These are phyloP conservation scores for Pagrus major DNA, from an alignment of 2,113 vertebrate species.

Conservation along the genomic window DNA sequence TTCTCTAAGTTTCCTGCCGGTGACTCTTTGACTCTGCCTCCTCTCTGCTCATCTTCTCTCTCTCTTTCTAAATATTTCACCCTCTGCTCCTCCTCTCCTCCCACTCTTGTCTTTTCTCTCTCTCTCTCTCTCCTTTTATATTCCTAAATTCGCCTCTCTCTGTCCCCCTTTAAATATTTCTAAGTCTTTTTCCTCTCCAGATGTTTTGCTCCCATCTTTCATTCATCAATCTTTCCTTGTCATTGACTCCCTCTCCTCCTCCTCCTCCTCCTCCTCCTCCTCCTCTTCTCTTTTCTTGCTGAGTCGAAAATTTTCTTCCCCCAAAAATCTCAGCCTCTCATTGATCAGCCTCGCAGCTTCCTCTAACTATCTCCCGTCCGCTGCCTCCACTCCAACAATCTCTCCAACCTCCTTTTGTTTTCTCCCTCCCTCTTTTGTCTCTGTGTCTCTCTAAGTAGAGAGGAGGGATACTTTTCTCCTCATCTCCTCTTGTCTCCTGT, in stretches of 20 bases:
- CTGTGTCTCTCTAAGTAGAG: slow-evolving; percentile 49
- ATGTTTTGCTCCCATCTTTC: slow-evolving; percentile 70
- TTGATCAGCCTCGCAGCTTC: slow-evolving; percentile 69
- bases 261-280: background rate
- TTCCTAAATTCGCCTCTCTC: slow-evolving; percentile 9
- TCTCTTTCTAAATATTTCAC: slow-evolving; percentile 63
- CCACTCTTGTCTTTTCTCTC: slow-evolving; percentile 36
- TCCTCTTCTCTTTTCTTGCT: slow-evolving; percentile 53
- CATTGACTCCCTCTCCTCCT: slow-evolving; percentile 31
- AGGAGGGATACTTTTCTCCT: slow-evolving; percentile 60
- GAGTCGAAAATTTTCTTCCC: slow-evolving; percentile 77
- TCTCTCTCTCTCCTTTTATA: slow-evolving; percentile 13
- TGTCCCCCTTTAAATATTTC: slow-evolving; percentile 66
- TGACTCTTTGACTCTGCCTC: slow-evolving; percentile 30
- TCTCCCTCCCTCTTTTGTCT: slow-evolving; percentile 47
- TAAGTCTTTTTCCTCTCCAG: slow-evolving; percentile 60
- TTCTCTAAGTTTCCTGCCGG: slow-evolving; percentile 68
- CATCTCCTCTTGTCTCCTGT: slow-evolving; percentile 25
- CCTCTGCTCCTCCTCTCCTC: slow-evolving; percentile 28
- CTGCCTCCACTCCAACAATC: slow-evolving; percentile 45
- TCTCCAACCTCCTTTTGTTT: slow-evolving; percentile 44
- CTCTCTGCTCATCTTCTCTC: slow-evolving; percentile 22
- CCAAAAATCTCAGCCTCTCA: slow-evolving; percentile 73
- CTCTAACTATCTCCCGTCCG: slow-evolving; percentile 72
- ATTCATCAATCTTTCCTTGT: slow-evolving; percentile 65